A percentile compares a stretch with the other conserved stretches of the same genome.
Conservation (phyloP, 2,797 vertebrate genomes). For the Hippocampus kuda region DNA sequence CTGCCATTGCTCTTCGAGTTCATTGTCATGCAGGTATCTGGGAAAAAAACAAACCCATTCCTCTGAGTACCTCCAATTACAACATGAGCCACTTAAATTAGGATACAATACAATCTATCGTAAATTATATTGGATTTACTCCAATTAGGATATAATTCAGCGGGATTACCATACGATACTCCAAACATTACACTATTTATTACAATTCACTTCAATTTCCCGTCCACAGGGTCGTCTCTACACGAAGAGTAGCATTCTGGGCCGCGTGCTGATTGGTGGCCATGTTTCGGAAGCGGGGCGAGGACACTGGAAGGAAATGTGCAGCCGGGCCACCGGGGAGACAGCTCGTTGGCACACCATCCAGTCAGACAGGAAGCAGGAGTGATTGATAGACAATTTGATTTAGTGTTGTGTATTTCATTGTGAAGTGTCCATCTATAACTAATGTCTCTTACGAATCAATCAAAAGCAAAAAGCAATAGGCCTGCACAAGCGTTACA, state of each 20-base stretch:
- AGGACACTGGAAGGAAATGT: conserved; percentile 75
- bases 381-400: neutral
- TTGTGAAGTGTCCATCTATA: too few relatives aligned
- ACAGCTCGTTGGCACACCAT: conserved; percentile 67
- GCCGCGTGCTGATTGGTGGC: conserved; percentile 61
- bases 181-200: neutral
- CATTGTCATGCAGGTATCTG: conserved; percentile 71
- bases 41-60: neutral
- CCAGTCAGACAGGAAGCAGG: conserved; percentile 40
- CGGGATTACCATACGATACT: neutral
- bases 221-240: conserved; percentile 65
- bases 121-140: neutral
- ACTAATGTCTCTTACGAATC: neutral
- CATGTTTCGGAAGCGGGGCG: conserved; percentile 44
- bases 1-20: conserved; percentile 65
- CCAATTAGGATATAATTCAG: neutral
- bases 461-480: neutral
- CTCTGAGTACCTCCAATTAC: neutral
- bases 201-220: neutral
- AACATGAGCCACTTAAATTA: neutral
- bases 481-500: neutral
- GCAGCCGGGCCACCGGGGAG: conserved; percentile 63
- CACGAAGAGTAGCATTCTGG: conserved; percentile 63
- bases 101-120: too few relatives aligned
- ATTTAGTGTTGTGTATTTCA: too few relatives aligned